Conservation (phyloP, 1,140 invertebrate genomes). For the Leguminivora glycinivorella region DNA sequence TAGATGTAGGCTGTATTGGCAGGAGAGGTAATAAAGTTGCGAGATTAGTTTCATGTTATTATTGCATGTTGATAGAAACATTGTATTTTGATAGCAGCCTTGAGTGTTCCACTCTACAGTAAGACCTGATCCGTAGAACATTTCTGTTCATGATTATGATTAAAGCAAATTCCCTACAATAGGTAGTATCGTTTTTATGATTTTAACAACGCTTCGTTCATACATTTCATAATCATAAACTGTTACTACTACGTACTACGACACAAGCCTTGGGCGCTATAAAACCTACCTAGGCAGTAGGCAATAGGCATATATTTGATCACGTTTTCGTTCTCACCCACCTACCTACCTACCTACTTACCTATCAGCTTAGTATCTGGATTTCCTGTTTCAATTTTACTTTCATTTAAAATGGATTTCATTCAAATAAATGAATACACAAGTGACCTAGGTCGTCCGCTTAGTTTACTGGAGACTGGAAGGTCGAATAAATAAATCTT, state of each 20-base stretch:
- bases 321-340: background rate
- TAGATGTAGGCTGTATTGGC: background rate
- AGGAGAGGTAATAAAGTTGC: background rate
- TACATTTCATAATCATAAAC: conserved; percentile 3
- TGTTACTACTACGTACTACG: background rate
- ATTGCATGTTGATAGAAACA: background rate
- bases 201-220: background rate
- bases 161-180: background rate
- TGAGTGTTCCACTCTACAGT: background rate
- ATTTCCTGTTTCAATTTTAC: conserved; percentile 3
- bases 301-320: no score
- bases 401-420: conserved; percentile 18
- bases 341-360: background rate
- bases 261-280: background rate
- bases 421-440: conserved; percentile 11
- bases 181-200: background rate
- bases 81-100: background rate
- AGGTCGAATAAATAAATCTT: background rate
- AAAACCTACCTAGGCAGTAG: background rate
- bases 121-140: background rate
- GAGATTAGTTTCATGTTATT: background rate
- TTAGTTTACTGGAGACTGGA: conserved; percentile 6
- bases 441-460: background rate
- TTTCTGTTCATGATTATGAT: background rate
- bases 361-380: background rate